These are phyloP conservation scores for Athene noctua DNA, from an alignment of 2,113 vertebrate species.

Conservation along the genomic window DNA sequence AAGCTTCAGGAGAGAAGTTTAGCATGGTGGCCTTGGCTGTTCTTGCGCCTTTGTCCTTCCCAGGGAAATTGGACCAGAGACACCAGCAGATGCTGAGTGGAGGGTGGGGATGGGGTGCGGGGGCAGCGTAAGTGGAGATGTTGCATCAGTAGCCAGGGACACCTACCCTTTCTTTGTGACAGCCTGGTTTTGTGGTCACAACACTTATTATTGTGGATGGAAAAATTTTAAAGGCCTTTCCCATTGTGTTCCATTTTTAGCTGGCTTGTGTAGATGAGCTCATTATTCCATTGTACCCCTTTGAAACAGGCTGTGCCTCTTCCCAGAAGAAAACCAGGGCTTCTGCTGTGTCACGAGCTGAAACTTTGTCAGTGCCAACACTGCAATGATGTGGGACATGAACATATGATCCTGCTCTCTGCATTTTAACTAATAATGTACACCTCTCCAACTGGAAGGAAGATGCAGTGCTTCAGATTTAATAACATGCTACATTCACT, in stretches of 20 bases:
- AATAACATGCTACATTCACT: neutral
- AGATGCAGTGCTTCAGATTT: neutral
- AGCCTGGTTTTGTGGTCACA: neutral
- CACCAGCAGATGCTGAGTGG: neutral
- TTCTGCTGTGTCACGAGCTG: neutral
- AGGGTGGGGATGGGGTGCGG: neutral
- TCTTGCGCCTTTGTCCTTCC: constrained; percentile 73
- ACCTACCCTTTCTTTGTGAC: neutral
- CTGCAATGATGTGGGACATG: neutral
- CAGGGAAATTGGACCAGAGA: neutral
- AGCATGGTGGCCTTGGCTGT: constrained; percentile 64
- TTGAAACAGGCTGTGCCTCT: fast-evolving
- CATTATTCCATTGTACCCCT: fast-evolving
- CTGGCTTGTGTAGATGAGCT: neutral
- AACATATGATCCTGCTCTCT: neutral
- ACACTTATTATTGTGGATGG: fast-evolving
- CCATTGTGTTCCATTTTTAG: neutral
- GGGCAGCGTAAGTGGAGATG: neutral
- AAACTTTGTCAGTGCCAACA: neutral
- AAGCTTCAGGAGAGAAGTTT: constrained; percentile 62
- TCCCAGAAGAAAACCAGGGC: neutral
- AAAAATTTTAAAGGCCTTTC: neutral
- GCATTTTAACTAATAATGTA: neutral
- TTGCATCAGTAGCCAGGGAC: neutral
- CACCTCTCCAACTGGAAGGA: neutral